These are phyloP conservation scores for Acleris cristana DNA, from an alignment of 2,888 invertebrate genomes.

Conservation along the genomic window DNA sequence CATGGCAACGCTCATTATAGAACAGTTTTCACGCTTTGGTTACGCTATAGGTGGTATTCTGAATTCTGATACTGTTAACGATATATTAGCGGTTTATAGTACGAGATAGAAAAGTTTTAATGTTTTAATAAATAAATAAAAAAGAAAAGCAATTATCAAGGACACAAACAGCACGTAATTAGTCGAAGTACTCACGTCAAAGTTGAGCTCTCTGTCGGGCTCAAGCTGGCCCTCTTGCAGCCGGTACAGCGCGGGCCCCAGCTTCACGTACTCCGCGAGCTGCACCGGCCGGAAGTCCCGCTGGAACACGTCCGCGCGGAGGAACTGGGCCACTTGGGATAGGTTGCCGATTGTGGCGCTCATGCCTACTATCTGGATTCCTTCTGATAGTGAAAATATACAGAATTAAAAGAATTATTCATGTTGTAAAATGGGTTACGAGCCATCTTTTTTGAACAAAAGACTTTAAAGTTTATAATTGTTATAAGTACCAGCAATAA, in stretches of 20 bases:
- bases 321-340: conserved; percentile 89
- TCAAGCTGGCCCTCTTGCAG: conserved; percentile 64
- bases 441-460: neutral
- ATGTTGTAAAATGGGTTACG: neutral
- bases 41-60: too few species aligned
- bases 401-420: neutral
- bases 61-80: too few species aligned
- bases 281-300: conserved; percentile 95
- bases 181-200: conserved; percentile 56
- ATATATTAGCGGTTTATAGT: too few species aligned
- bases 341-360: conserved; percentile 98
- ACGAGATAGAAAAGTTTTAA: too few species aligned
- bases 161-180: neutral
- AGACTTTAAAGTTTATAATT: neutral
- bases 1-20: too few species aligned
- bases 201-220: conserved; percentile 58
- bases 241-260: conserved; percentile 79
- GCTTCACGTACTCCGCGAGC: conserved; percentile 92
- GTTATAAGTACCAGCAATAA: too few species aligned
- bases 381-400: conserved; percentile 49
- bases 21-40: too few species aligned
- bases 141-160: too few species aligned
- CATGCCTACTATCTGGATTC: conserved; percentile 96
- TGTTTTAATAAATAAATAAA: too few species aligned
- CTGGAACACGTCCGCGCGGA: conserved; percentile 91